Conservation (phyloP, 2,888 invertebrate genomes). For the Entomobrya proxima region DNA sequence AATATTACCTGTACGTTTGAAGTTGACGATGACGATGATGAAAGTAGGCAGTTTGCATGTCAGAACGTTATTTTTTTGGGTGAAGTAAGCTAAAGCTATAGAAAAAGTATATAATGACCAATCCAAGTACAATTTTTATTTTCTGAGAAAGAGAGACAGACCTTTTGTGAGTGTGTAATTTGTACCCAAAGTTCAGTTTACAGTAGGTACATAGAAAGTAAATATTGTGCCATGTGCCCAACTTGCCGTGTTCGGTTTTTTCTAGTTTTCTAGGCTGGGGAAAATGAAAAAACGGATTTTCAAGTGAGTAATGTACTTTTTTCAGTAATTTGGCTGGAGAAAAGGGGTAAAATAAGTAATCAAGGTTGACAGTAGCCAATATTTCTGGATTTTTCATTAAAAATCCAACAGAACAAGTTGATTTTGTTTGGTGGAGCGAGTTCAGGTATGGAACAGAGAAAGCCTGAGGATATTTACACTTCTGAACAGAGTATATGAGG, state of each 20-base stretch:
- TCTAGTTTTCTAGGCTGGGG: not conserved
- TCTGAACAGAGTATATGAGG: too few relatives aligned
- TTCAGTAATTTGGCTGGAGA: not conserved
- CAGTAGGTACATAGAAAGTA: too few relatives aligned
- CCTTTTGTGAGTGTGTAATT: not conserved
- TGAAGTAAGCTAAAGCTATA: not conserved
- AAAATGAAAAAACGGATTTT: not conserved
- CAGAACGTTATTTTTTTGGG: constrained; percentile 18
- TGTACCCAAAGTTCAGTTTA: too few relatives aligned
- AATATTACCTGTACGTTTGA: not conserved
- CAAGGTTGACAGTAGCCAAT: not conserved
- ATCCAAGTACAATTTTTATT: not conserved
- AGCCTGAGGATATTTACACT: too few relatives aligned
- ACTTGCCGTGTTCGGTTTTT: not conserved
- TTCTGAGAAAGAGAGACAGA: too few relatives aligned
- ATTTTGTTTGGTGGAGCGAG: too few relatives aligned
- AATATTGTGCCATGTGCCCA: not conserved
- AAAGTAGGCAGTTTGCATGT: constrained; percentile 44
- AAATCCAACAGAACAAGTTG: too few relatives aligned
- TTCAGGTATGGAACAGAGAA: too few relatives aligned
- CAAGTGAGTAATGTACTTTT: not conserved
- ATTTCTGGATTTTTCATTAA: too few relatives aligned
- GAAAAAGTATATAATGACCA: not conserved
- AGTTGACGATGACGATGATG: constrained; percentile 12
- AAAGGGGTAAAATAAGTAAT: not conserved